Percentiles rank a stretch among this genome's conserved stretches.
These are phyloP conservation scores for Pocillopora meandrina DNA, from an alignment of 92 coral and sea anemone species.

Conservation along the genomic window DNA sequence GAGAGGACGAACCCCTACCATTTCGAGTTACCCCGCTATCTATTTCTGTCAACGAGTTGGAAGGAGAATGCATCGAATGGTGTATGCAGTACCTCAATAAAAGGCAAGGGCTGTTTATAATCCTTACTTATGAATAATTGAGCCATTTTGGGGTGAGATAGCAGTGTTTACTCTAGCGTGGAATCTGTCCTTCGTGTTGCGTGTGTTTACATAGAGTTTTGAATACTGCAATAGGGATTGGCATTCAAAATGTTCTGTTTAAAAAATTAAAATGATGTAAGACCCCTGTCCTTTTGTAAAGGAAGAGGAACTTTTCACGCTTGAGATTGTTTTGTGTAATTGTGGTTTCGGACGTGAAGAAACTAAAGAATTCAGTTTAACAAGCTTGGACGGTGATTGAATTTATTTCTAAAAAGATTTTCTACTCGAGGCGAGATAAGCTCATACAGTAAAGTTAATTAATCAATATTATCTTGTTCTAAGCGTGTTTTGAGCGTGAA, in stretches of 20 bases:
- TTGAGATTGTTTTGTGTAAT: background rate
- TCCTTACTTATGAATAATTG: background rate
- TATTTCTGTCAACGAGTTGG: conserved; percentile 68
- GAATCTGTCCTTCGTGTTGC: background rate
- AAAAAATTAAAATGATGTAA: background rate
- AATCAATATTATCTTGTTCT: background rate
- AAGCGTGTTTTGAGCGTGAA: background rate
- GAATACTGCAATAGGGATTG: background rate
- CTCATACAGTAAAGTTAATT: background rate
- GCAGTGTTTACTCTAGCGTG: conserved; percentile 2
- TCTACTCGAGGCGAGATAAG: background rate
- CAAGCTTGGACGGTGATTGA: background rate
- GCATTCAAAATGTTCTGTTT: background rate
- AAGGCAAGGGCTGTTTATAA: conserved; percentile 49
- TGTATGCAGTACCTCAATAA: conserved; percentile 72
- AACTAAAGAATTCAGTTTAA: background rate
- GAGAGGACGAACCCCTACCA: conserved; percentile 74
- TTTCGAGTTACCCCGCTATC: conserved; percentile 59
- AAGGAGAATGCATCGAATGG: conserved; percentile 84
- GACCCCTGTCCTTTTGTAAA: background rate
- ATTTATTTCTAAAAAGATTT: background rate
- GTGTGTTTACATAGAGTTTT: conserved; percentile 23
- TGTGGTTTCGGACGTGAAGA: background rate
- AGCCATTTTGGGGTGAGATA: conserved; percentile 12
- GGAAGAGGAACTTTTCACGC: background rate